Evolutionary conservation across 2,113 vertebrate species (phyloP).

Genomic region (Albula glossodonta): DNA sequence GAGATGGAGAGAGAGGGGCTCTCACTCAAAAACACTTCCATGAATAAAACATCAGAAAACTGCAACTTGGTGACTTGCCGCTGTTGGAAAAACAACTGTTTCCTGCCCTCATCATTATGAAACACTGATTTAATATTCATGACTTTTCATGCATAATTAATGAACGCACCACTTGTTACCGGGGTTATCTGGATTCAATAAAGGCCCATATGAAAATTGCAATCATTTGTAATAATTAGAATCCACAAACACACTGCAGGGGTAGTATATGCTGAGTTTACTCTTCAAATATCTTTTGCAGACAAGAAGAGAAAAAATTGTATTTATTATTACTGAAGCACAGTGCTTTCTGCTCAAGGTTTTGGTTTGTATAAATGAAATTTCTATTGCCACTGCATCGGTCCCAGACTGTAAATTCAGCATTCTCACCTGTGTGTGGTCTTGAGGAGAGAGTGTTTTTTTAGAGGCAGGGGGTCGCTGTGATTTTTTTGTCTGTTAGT

Average conservation of each 20-base stretch:
- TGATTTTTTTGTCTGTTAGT: too few species aligned
- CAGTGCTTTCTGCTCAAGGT: background rate
- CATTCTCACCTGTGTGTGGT: background rate
- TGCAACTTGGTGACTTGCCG: conserved; percentile 31
- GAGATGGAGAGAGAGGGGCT: background rate
- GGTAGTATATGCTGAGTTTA: background rate
- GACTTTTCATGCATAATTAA: conserved; percentile 39
- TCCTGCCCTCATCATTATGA: conserved; percentile 34
- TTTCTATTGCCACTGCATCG: background rate
- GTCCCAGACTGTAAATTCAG: background rate
- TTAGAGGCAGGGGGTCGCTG: too few species aligned
- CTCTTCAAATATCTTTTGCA: background rate
- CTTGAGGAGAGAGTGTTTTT: background rate
- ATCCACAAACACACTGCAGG: background rate
- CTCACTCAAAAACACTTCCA: conserved; percentile 6
- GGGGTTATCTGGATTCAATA: background rate
- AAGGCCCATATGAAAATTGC: background rate
- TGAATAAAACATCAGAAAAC: conserved; percentile 52
- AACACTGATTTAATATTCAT: conserved; percentile 42
- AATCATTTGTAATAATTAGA: background rate
- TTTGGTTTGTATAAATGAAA: background rate
- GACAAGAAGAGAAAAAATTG: background rate
- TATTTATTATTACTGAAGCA: background rate
- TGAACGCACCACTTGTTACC: conserved; percentile 17
- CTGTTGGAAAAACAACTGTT: conserved; percentile 26